Evolutionary conservation across 2,888 invertebrate species (phyloP).

Genomic region (Athalia rosae): DNA sequence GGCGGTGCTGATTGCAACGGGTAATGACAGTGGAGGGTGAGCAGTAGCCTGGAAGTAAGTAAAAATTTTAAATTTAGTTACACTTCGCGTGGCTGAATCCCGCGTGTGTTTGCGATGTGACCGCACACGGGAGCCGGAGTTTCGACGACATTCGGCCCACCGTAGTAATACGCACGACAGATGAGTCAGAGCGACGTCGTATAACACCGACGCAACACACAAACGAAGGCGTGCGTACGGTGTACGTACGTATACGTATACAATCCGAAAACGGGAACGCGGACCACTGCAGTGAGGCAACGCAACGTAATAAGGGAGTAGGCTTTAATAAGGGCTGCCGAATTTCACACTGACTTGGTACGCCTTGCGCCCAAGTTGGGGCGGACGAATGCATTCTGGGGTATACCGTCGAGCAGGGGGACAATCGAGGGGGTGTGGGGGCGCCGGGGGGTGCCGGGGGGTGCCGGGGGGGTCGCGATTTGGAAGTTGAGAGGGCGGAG

Average conservation of each 20-base stretch:
- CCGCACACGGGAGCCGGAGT: conserved; percentile 54
- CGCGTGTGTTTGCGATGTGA: conserved; percentile 64
- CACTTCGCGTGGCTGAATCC: conserved; percentile 59
- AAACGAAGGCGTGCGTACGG: too few relatives aligned
- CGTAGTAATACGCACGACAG: conserved; percentile 48
- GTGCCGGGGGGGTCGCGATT: conserved; percentile 44
- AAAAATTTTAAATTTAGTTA: conserved; percentile 75
- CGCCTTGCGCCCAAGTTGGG: conserved; percentile 42
- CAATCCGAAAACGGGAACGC: neutral
- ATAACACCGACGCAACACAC: conserved; percentile 47
- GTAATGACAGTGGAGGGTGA: conserved; percentile 73
- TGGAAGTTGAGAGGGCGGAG: conserved; percentile 56
- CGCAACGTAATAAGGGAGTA: conserved; percentile 57
- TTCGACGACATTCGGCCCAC: too few relatives aligned
- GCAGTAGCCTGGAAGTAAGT: conserved; percentile 74
- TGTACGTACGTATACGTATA: neutral
- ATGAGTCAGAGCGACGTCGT: conserved; percentile 66
- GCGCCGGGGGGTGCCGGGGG: too few relatives aligned
- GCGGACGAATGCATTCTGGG: conserved; percentile 33
- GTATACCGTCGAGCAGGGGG: conserved; percentile 38
- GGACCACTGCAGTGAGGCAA: conserved; percentile 47
- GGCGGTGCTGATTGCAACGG: conserved; percentile 71
- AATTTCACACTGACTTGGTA: conserved; percentile 72
- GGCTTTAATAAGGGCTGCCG: conserved; percentile 72
- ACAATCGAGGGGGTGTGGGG: conserved; percentile 15